Evolutionary conservation across 2,888 invertebrate genomes (phyloP), one percentile per base, ranked within the genome.

Genomic region (Melanargia galathea): DNA sequence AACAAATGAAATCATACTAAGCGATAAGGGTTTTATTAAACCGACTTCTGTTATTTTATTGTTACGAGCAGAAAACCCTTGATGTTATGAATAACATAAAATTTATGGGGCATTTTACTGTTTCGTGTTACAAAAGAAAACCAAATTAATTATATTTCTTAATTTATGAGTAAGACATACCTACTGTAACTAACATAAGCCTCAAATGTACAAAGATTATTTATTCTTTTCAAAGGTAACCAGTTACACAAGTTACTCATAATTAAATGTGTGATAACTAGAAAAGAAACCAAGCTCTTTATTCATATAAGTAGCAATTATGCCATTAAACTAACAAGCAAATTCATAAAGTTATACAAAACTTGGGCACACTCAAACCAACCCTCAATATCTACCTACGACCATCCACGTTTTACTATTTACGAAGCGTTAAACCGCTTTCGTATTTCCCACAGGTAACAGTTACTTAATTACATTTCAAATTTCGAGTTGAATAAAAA

Each of bases 1-100:
- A 75, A 75, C 71, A 71, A 83, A 84, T 80, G 77, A 80, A 62
- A 82, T 82, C 78, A 77, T 73, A 72, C 73, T 77, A 73, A 72
- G 70, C 73, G 75, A 77, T 75, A 73, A 74, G 67, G 64, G 74
- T 78, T 77, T 79, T 75, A 79, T 77, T 73, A 72, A 71, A 72
- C 72, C 69, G 60, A 62, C 64, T 66, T 65, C 70, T 67, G 67
- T 67, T 67, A 63, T 70, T 68, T 68, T 64, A 67, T 58, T 62
- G 56, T 71, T 65, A 70, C 62, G 70, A 71, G 68, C 69, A 70
- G 69, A 71, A 66, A 65, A 72, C 30, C 65, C 66, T 65, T 66
- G 63, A 67, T 61, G 63, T 51, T 60, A 65, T 68, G 71, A 70
- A 69, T 70, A 69, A 63, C 56, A 56, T 40, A 46, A 20, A 35